Percentiles rank a stretch among this genome's conserved stretches.
These are phyloP conservation scores for Autographa gamma DNA, from an alignment of 2,888 invertebrate genomes.

Conservation along the genomic window DNA sequence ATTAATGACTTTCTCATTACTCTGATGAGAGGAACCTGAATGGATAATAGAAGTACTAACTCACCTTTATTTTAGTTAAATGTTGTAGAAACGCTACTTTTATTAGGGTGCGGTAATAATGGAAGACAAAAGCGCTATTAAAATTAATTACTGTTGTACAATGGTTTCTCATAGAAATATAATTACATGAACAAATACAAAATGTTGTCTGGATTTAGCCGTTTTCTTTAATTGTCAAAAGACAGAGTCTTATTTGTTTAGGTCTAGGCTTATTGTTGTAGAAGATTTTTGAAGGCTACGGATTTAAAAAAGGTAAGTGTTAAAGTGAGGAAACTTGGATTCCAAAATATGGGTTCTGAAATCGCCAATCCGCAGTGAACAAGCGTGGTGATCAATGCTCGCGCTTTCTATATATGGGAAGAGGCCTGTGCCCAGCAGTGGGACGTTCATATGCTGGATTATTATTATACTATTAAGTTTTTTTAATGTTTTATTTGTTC, in stretches of 20 bases:
- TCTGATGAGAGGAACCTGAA: constrained; percentile 22
- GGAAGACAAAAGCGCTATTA: constrained; percentile 1
- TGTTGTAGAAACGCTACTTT: neutral
- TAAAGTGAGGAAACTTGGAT: too few species aligned
- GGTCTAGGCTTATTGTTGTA: too few species aligned
- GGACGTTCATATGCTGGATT: too few species aligned
- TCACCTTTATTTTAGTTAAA: constrained; percentile 17
- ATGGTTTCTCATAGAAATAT: neutral
- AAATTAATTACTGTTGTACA: neutral
- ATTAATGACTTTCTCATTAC: constrained; percentile 48
- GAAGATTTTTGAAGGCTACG: too few species aligned
- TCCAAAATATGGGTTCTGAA: too few species aligned
- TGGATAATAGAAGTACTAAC: constrained; percentile 20
- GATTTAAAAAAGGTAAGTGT: too few species aligned
- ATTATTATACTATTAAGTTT: too few species aligned
- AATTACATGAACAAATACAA: neutral
- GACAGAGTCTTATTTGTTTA: neutral
- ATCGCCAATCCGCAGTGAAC: too few species aligned
- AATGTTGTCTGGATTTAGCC: neutral
- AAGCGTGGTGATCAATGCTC: too few species aligned
- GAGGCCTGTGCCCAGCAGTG: too few species aligned
- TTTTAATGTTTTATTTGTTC: too few species aligned
- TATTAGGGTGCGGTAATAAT: neutral
- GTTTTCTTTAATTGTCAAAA: neutral
- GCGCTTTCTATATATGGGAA: too few species aligned